Evolutionary conservation across 2,113 vertebrate genomes (phyloP).

Genomic region (Amazona vittata): DNA sequence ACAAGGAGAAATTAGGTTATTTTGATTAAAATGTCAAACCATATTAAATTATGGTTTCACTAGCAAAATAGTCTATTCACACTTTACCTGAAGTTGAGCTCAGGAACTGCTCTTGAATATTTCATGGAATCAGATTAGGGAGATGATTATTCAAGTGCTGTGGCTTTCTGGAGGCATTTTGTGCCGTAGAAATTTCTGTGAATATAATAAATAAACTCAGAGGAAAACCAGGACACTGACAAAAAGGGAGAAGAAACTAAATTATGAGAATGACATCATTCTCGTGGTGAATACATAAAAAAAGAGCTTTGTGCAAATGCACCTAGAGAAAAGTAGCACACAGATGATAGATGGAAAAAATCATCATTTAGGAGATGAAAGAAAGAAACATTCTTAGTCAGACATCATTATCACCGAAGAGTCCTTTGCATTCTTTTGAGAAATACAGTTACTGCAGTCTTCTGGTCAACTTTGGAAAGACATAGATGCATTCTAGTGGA

Average conservation of each 20-base stretch:
- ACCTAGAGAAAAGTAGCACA: background rate
- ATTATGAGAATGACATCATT: background rate
- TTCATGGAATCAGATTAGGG: background rate
- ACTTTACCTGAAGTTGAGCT: background rate
- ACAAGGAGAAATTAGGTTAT: background rate
- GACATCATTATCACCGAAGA: background rate
- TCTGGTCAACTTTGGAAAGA: background rate
- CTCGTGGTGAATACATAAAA: background rate
- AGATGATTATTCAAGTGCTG: background rate
- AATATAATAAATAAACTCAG: background rate
- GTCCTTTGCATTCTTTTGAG: background rate
- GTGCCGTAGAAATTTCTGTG: background rate
- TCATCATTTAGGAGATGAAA: background rate
- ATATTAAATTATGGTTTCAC: background rate
- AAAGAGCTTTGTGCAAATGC: background rate
- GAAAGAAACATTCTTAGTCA: background rate
- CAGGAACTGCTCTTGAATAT: background rate
- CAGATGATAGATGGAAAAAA: background rate
- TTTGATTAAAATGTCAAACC: constrained; percentile 25
- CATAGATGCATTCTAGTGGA: background rate
- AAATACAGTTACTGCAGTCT: background rate
- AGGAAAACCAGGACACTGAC: background rate
- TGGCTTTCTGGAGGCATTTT: background rate
- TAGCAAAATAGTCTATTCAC: background rate
- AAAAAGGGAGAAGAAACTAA: background rate